A percentile compares a stretch with the other conserved stretches of the same genome.
Conservation (phyloP, 2,113 vertebrate genomes). For the Ursus arctos region DNA sequence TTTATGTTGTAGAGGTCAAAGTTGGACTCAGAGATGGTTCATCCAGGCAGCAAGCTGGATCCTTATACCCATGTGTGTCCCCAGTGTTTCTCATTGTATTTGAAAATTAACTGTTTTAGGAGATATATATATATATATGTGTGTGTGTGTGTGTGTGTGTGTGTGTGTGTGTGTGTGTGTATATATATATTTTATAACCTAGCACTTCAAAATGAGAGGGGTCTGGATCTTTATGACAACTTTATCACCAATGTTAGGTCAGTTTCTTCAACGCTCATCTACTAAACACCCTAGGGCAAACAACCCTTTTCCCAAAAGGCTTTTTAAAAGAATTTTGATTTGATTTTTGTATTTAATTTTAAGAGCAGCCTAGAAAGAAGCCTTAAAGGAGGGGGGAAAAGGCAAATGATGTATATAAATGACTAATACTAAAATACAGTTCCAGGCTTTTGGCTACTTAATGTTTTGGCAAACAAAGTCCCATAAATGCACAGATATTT, state of each 20-base stretch:
- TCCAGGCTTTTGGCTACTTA: neutral
- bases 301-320: neutral
- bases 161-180: too few species aligned
- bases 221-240: neutral
- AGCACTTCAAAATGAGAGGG: neutral
- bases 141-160: too few species aligned
- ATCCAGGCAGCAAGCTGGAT: neutral
- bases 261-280: neutral
- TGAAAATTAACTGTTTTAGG: slow-evolving; percentile 52
- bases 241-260: neutral
- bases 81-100: slow-evolving; percentile 14
- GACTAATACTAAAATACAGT: slow-evolving; percentile 29
- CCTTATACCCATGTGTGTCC: neutral
- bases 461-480: neutral
- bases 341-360: slow-evolving; percentile 63
- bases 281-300: neutral
- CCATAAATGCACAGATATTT: neutral
- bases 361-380: slow-evolving; percentile 50
- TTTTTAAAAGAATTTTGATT: slow-evolving; percentile 50
- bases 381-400: neutral
- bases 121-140: neutral
- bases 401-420: slow-evolving; percentile 28
- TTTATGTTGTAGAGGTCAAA: slow-evolving; percentile 53
- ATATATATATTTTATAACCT: neutral
- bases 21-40: neutral